These are phyloP conservation scores for Amiota communis DNA, from an alignment of 2,888 invertebrate genomes.

Conservation along the genomic window DNA sequence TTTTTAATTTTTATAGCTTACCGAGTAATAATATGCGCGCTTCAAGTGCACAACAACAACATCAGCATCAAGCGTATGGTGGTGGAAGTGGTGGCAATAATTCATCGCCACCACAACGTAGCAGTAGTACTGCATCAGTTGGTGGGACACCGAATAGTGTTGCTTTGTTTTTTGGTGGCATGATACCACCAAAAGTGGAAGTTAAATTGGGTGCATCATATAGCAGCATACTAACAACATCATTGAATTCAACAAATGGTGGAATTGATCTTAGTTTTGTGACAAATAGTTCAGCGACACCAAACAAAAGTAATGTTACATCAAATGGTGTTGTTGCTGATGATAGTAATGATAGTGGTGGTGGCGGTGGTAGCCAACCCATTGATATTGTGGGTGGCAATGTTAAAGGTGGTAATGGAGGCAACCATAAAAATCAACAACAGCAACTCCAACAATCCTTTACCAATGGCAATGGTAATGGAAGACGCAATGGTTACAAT, in stretches of 20 bases:
- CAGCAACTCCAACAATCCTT: not conserved
- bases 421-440: constrained; percentile 34
- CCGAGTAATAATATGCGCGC: constrained; percentile 54
- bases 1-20: constrained; percentile 46
- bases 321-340: not conserved
- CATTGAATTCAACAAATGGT: not conserved
- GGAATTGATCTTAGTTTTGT: not conserved
- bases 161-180: constrained; percentile 69
- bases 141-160: constrained; percentile 59
- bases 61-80: too few relatives aligned
- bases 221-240: not conserved
- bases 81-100: not conserved
- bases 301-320: not conserved
- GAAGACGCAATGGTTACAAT: constrained; percentile 31
- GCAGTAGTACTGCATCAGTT: constrained; percentile 39
- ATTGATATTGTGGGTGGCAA: constrained; percentile 66
- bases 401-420: constrained; percentile 41
- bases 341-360: constrained; percentile 23
- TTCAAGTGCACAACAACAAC: constrained; percentile 43
- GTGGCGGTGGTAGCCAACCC: constrained; percentile 58
- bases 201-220: constrained; percentile 61
- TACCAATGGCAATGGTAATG: constrained; percentile 42
- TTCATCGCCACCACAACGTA: constrained; percentile 51
- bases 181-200: constrained; percentile 73
- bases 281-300: not conserved